phyloP scores from a whole-genome alignment of 1,140 invertebrate genomes.

The Melitaea cinxia region DNA sequence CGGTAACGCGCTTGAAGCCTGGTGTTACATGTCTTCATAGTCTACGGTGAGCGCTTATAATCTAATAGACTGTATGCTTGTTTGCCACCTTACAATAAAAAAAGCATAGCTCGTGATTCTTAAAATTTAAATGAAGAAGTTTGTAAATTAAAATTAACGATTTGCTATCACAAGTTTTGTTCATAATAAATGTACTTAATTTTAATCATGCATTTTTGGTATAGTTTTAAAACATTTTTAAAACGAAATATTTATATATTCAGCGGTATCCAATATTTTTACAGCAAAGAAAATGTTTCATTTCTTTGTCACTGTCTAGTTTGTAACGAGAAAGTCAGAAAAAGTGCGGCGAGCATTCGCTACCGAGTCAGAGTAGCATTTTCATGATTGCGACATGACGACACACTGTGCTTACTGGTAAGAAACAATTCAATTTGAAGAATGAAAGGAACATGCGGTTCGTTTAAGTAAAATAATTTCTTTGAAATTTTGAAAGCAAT shows the following conservation, averaged over 20 bases:
- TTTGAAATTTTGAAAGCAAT: background rate
- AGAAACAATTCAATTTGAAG: conserved; percentile 8
- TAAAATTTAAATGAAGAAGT: no score
- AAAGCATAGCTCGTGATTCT: no score
- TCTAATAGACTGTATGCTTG: no score
- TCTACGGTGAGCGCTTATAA: no score
- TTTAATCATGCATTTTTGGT: no score
- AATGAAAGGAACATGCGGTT: background rate
- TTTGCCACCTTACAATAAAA: no score
- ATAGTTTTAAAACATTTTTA: background rate
- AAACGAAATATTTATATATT: background rate
- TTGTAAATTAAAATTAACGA: no score
- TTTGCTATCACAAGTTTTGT: no score
- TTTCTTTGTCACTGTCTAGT: conserved; percentile 25
- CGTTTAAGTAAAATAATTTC: background rate
- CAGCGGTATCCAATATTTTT: conserved; percentile 2
- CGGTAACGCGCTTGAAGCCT: no score
- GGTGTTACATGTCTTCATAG: no score
- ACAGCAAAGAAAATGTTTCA: conserved; percentile 22
- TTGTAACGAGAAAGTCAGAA: conserved; percentile 25
- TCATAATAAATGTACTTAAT: no score
- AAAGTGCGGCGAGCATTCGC: conserved; percentile 5
- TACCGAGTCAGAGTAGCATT: conserved; percentile 17
- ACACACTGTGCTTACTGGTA: background rate
- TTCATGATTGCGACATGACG: conserved; percentile 17